Conservation (phyloP, 1,140 invertebrate species). For the Drosophila biarmipes region DNA sequence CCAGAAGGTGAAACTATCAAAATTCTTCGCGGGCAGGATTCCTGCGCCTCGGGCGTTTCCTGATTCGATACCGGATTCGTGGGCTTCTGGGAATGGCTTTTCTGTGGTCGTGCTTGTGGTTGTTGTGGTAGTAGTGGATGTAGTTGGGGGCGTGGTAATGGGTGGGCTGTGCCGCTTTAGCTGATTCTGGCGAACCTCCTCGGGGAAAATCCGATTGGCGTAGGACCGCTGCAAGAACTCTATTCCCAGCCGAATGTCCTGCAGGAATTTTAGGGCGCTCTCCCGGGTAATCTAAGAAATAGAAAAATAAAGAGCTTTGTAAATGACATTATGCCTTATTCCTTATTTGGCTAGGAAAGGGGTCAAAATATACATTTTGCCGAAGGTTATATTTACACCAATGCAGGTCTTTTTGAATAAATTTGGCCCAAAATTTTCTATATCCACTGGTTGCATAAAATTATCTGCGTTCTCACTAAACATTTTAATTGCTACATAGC, state of each 20-base stretch:
- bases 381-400: too few species aligned
- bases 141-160: conserved; percentile 33
- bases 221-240: conserved; percentile 88
- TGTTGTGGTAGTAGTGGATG: conserved; percentile 53
- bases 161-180: conserved; percentile 65
- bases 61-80: conserved; percentile 24
- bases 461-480: too few species aligned
- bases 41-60: conserved; percentile 13
- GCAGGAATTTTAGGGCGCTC: conserved; percentile 89
- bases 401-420: too few species aligned
- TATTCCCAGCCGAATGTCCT: conserved; percentile 89
- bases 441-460: too few species aligned
- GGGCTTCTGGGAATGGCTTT: conserved; percentile 65
- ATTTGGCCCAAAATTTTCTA: too few species aligned
- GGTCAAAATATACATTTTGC: too few species aligned
- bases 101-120: conserved; percentile 73
- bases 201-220: conserved; percentile 79
- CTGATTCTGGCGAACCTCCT: conserved; percentile 73
- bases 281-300: conserved; percentile 87
- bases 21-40: conserved; percentile 35
- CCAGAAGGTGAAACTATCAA: conserved; percentile 74
- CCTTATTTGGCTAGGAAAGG: too few species aligned
- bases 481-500: too few species aligned
- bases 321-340: too few species aligned
- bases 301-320: too few species aligned